These are phyloP conservation scores for Hemiscyllium ocellatum DNA, from an alignment of 2,113 vertebrate species.

Conservation along the genomic window DNA sequence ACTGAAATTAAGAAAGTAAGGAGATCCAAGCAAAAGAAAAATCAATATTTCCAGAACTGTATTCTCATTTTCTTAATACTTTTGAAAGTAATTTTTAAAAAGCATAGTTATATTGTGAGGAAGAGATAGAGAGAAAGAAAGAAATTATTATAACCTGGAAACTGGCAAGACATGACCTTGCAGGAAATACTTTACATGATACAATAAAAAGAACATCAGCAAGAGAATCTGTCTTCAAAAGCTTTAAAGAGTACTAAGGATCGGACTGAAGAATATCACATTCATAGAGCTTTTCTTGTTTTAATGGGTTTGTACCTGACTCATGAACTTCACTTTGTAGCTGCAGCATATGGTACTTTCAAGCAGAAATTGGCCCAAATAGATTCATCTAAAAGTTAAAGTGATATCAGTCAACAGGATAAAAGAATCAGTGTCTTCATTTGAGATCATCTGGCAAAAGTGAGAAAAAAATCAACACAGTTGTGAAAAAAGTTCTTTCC, in stretches of 20 bases:
- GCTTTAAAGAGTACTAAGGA: background rate
- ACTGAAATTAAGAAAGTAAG: background rate
- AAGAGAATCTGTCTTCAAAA: background rate
- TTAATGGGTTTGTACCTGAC: background rate
- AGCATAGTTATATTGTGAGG: background rate
- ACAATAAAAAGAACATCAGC: background rate
- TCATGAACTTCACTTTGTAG: background rate
- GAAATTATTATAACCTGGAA: background rate
- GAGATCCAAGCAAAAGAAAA: background rate
- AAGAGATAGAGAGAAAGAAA: background rate
- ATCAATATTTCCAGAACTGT: background rate
- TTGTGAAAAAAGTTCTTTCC: background rate
- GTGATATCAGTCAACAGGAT: background rate
- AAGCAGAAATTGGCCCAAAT: background rate
- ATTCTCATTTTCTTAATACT: background rate
- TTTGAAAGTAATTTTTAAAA: background rate
- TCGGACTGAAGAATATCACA: background rate
- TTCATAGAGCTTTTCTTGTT: background rate
- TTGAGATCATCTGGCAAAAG: background rate
- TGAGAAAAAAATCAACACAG: background rate
- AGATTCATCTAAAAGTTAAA: background rate
- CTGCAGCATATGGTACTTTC: background rate
- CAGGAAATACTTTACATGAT: background rate
- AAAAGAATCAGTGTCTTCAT: background rate
- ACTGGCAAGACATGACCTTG: background rate